phyloP scores from a whole-genome alignment of 2,888 invertebrate genomes.

The Volucella zonaria region DNA sequence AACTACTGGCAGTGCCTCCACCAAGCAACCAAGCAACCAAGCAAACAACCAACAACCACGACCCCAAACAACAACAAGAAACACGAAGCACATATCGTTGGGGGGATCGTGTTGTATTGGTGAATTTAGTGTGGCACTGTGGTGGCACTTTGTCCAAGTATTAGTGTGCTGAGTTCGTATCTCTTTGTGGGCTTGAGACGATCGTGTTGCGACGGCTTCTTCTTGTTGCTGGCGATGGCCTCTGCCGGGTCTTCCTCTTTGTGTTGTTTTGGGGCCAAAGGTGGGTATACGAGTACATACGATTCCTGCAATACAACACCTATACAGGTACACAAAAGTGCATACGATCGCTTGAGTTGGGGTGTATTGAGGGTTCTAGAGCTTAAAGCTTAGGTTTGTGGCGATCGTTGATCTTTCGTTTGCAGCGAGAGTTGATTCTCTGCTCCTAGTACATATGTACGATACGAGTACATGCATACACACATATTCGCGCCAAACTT shows the following conservation, averaged over 20 bases:
- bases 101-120: constrained; percentile 34
- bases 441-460: not conserved
- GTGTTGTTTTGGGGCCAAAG: not conserved
- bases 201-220: constrained; percentile 3
- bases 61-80: constrained; percentile 37
- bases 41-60: constrained; percentile 34
- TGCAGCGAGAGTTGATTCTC: constrained; percentile 36
- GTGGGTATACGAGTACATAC: not conserved
- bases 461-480: not conserved
- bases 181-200: constrained; percentile 26
- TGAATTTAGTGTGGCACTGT: constrained; percentile 32
- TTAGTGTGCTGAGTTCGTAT: constrained; percentile 13
- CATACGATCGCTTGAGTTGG: constrained; percentile 1
- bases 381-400: constrained; percentile 52
- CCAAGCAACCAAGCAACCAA: constrained; percentile 21
- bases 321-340: constrained; percentile 24
- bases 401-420: constrained; percentile 68
- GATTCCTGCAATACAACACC: constrained; percentile 48
- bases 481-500: too few relatives aligned
- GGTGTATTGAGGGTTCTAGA: not conserved
- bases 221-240: constrained; percentile 15
- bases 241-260: constrained; percentile 2
- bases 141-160: not conserved
- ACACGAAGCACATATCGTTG: constrained; percentile 26
- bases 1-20: constrained; percentile 13